Base-by-base conservation (phyloP, 2,113 vertebrate species). In the Monarcha castaneiventris region DNA sequence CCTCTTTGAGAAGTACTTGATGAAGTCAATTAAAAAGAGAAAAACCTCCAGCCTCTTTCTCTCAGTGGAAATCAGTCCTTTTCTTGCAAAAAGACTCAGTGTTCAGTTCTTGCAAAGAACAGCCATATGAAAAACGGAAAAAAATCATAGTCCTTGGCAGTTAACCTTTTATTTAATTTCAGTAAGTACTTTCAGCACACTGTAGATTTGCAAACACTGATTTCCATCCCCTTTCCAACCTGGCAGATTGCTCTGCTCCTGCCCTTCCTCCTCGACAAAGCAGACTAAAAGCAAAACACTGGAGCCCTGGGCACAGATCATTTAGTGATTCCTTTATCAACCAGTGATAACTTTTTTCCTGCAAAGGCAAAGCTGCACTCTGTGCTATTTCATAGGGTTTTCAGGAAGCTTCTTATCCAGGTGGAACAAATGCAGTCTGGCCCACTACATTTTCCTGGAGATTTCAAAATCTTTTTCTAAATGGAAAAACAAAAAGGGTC, bases 91-190 rank as follows among this genome's bases (percentile, higher is more conserved):
- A 12, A 88, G 37, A 35, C 13, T 43, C 44, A 44, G 52, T 32
- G 33, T 79, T 73, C 17, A 54, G 2, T 54, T 77, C 76, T 84
- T 94, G 25, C 73, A 78, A 66, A 90, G 86, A 86, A 84, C 22
- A 83, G 41, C 11, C 26, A 17, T 55, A 68, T 64, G 62, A 90
- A 85, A 95, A 90, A 54, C 54, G 41, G 30, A 80, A 84, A 89
- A 82, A 55, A 46, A 22, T 19, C n/a, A 39, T 15, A 27, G 17
- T 43, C 21, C n/a, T 86, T 80, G 67, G 48, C 48, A 93, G 79
- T n/a, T 80, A 88, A 90, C 44, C 22, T 94, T 85, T 84, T 90
- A 29, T 90, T 88, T 92, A 41, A 58, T 48, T 80, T 88, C 44
- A 81, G 0, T 49, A 64, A 78, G 44, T 37, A 21, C 62, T 91